Evolutionary conservation across 2,113 vertebrate species (phyloP).

Genomic region (Ceyx margarethae): DNA sequence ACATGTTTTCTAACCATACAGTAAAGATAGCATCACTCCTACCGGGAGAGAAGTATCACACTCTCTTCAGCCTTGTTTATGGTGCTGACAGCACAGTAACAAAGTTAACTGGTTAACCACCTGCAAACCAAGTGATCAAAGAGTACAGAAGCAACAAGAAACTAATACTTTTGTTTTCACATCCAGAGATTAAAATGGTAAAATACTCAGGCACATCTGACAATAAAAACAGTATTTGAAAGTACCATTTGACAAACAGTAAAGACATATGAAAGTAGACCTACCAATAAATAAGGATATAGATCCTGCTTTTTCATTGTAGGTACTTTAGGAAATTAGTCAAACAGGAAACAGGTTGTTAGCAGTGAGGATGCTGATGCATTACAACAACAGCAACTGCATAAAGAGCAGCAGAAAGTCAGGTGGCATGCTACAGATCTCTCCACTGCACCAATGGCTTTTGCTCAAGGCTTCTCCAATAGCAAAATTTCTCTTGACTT

Average conservation of each 20-base stretch:
- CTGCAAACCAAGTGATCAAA: neutral
- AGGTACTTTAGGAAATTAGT: neutral
- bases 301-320: neutral
- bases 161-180: neutral
- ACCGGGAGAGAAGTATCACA: neutral
- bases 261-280: neutral
- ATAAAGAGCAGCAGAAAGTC: neutral
- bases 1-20: neutral
- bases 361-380: neutral
- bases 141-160: neutral
- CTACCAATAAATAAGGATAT: neutral
- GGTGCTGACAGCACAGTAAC: neutral
- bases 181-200: neutral
- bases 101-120: neutral
- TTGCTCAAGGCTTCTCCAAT: neutral
- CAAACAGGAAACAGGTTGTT: accelerated
- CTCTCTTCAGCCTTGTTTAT: neutral
- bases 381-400: neutral
- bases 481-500: neutral
- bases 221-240: neutral
- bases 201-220: neutral
- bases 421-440: neutral
- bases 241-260: neutral
- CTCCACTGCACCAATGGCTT: neutral
- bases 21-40: neutral